Base-by-base conservation (phyloP, 2,888 invertebrate species). In the Aphidius colemani region DNA sequence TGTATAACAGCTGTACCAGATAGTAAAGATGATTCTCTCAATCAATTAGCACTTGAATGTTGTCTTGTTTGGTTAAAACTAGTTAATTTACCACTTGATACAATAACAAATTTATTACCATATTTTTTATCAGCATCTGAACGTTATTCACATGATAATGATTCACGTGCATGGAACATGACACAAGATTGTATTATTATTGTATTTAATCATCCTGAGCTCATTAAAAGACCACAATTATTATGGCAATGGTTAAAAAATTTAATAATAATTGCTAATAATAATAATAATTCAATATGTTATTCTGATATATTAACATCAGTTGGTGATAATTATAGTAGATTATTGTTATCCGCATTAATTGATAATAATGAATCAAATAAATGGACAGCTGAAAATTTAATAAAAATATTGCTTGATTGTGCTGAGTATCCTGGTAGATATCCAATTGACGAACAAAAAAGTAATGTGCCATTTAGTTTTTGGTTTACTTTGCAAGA, bases 401-500 rank as follows among this genome's bases (percentile, higher is more conserved):
- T 95, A 51, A 86, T 96, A 1, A 87, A 89, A 67, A 85, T 93
- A 63, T 85, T 95, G 66, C 83, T 96, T 60, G 88, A 89, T 63
- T 94, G 94, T 75, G 92, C 94, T 51, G 90, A 90, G 67, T 88
- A 90, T 68, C 88, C 90, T 7, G 96, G 96, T 0, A 88, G 91
- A 70, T 96, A 93, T 84, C 96, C 96, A 0, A 86, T 91, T 5
- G 93, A 96, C 75, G 97, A 96, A 83, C 90, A 89, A 0, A 89
- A 92, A 67, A 96, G 95, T 77, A 92, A 90, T 66, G 86, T 95
- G 69, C 88, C 94, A 0, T 91, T 96, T 83, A 92, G 93, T 4
- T 94, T 96, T 82, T 96, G 96, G 96, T 96, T 94, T 79, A 89
- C 92, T 63, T 83, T 96, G 60, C 96, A 96, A 86, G 93, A 92